These are phyloP conservation scores for Andrena cerasifolii DNA, from an alignment of 1,140 invertebrate genomes.

Conservation along the genomic window DNA sequence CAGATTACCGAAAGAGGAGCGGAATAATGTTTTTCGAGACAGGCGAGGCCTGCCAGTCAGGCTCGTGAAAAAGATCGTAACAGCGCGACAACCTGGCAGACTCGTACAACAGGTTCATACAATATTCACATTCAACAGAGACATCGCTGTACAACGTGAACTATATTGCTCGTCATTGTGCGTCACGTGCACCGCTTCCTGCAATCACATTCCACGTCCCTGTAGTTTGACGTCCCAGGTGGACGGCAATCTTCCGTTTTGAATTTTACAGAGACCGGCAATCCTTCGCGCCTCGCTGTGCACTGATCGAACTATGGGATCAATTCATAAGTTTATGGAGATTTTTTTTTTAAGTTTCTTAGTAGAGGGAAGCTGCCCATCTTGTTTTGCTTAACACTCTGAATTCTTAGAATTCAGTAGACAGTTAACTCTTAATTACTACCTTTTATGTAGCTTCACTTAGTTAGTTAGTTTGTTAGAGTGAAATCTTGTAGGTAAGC, in stretches of 20 bases:
- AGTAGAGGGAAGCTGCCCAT: too few species aligned
- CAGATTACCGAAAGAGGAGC: too few species aligned
- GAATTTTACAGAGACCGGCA: slow-evolving; percentile 61
- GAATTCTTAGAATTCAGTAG: too few species aligned
- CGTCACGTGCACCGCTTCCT: slow-evolving; percentile 60
- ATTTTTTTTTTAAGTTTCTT: too few species aligned
- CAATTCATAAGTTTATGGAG: too few species aligned
- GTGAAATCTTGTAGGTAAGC: too few species aligned
- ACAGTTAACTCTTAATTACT: too few species aligned
- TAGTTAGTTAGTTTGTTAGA: too few species aligned
- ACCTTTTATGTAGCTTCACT: too few species aligned
- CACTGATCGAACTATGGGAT: not conserved
- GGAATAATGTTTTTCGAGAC: too few species aligned
- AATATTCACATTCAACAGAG: slow-evolving; percentile 27
- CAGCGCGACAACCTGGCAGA: slow-evolving; percentile 3
- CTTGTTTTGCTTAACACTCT: too few species aligned
- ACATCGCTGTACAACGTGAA: slow-evolving; percentile 13
- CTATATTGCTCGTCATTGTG: slow-evolving; percentile 58
- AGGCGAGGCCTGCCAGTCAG: not conserved
- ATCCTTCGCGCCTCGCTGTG: slow-evolving; percentile 40
- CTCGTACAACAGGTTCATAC: slow-evolving; percentile 22
- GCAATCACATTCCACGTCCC: slow-evolving; percentile 62
- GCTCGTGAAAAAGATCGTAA: not conserved
- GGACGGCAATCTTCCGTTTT: slow-evolving; percentile 41
- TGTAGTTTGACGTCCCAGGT: slow-evolving; percentile 44